Conservation (phyloP, 2,113 vertebrate species). For the Macroglossus sobrinus region DNA sequence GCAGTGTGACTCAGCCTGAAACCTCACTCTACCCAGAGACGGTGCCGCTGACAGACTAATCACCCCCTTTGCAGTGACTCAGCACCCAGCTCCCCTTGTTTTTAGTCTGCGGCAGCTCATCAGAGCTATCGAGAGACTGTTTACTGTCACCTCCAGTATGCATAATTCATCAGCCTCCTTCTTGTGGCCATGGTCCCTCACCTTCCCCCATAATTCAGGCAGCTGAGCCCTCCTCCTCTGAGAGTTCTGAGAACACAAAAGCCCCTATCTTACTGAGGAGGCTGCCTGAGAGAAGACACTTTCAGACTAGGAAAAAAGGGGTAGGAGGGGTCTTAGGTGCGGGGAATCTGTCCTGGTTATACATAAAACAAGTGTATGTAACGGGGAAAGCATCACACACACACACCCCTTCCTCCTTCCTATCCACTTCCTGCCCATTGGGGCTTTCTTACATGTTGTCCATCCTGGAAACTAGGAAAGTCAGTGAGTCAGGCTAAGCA, state of each 20-base stretch:
- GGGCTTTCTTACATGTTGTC: neutral
- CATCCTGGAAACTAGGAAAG: neutral
- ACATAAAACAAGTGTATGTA: neutral
- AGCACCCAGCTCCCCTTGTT: neutral
- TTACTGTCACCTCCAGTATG: conserved; percentile 70
- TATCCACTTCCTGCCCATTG: neutral
- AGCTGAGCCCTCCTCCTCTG: neutral
- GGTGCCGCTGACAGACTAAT: conserved; percentile 49
- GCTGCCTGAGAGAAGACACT: neutral
- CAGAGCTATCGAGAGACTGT: conserved; percentile 58
- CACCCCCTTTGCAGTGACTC: conserved; percentile 60
- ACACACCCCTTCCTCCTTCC: neutral
- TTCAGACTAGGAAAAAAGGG: neutral
- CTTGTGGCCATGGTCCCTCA: conserved; percentile 1
- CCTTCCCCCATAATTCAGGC: neutral
- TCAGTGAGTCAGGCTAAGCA: neutral
- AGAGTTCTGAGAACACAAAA: neutral
- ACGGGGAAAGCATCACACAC: rapidly evolving
- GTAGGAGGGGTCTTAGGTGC: neutral
- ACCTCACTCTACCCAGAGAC: neutral
- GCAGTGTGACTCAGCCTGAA: conserved; percentile 36
- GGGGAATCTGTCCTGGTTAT: neutral
- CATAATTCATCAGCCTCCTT: conserved; percentile 76
- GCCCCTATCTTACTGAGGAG: neutral
- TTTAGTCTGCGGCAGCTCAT: neutral